These are phyloP conservation scores for Phorcus lineatus DNA, from an alignment of 2,888 invertebrate species.

Conservation along the genomic window DNA sequence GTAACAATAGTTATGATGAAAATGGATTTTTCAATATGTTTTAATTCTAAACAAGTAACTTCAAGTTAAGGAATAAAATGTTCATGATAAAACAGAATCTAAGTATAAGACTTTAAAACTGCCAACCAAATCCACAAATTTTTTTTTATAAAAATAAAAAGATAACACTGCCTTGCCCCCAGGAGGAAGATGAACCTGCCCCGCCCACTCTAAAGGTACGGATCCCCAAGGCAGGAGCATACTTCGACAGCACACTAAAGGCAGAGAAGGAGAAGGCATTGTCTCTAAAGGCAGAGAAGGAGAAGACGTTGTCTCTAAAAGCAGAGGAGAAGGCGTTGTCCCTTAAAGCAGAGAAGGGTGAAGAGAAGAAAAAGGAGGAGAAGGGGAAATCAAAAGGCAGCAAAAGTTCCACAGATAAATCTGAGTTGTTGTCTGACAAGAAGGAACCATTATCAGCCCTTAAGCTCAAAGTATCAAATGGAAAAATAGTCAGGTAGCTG, in stretches of 20 bases:
- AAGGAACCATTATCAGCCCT: conserved; percentile 46
- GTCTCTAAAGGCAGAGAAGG: neutral
- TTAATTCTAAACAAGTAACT: too few species aligned
- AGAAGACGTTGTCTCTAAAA: neutral
- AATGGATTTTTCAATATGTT: too few species aligned
- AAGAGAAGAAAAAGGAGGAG: neutral
- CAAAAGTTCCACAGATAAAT: neutral
- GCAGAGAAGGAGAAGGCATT: conserved; percentile 12
- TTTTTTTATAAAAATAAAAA: too few species aligned
- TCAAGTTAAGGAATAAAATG: too few species aligned
- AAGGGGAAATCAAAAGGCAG: neutral
- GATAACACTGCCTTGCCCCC: neutral
- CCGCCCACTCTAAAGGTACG: conserved; percentile 58
- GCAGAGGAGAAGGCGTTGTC: neutral
- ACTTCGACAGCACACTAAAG: conserved; percentile 44
- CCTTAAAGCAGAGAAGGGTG: neutral
- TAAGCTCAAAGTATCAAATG: conserved; percentile 71
- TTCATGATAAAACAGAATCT: too few species aligned
- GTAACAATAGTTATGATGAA: too few species aligned
- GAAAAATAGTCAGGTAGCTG: conserved; percentile 69
- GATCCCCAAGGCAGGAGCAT: conserved; percentile 67
- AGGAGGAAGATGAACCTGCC: conserved; percentile 52
- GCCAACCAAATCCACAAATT: too few species aligned
- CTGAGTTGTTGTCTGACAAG: conserved; percentile 20
- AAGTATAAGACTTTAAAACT: too few species aligned